phyloP scores from a whole-genome alignment of 2,113 vertebrate species.

The Paracanthobrama guichenoti region DNA sequence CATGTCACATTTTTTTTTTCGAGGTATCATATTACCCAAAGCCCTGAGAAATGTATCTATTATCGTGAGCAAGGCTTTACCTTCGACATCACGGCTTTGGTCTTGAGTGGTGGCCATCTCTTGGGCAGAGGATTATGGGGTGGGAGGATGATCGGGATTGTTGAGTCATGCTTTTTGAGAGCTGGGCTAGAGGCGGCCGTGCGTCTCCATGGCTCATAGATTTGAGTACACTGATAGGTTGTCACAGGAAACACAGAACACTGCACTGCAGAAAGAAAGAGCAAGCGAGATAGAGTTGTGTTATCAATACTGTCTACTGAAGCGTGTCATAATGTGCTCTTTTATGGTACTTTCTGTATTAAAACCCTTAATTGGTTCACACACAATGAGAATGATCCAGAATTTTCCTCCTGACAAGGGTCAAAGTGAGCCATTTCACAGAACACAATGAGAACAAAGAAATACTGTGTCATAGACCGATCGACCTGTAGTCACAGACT shows the following conservation, averaged over 20 bases:
- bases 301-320: conserved; percentile 40
- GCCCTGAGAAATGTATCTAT: not conserved
- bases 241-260: conserved; percentile 45
- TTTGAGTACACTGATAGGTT: conserved; percentile 54
- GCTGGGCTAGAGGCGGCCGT: conserved; percentile 32
- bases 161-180: conserved; percentile 38
- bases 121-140: conserved; percentile 33
- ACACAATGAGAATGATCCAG: conserved; percentile 39
- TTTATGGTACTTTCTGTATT: conserved; percentile 48
- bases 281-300: conserved; percentile 28
- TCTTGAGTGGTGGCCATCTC: conserved; percentile 21
- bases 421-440: conserved; percentile 31
- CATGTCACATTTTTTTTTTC: not conserved
- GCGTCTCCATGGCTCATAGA: conserved; percentile 56
- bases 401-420: conserved; percentile 33
- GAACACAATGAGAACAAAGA: conserved; percentile 38
- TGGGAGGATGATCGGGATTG: not conserved
- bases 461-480: not conserved
- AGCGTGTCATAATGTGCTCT: conserved; percentile 43
- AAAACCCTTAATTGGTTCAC: conserved; percentile 42
- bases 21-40: conserved; percentile 9
- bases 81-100: not conserved
- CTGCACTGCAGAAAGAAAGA: conserved; percentile 49
- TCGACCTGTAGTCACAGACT: conserved; percentile 35
- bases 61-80: conserved; percentile 28